These are phyloP conservation scores for Anomalospiza imberbis DNA, from an alignment of 2,797 vertebrate genomes.

Conservation along the genomic window DNA sequence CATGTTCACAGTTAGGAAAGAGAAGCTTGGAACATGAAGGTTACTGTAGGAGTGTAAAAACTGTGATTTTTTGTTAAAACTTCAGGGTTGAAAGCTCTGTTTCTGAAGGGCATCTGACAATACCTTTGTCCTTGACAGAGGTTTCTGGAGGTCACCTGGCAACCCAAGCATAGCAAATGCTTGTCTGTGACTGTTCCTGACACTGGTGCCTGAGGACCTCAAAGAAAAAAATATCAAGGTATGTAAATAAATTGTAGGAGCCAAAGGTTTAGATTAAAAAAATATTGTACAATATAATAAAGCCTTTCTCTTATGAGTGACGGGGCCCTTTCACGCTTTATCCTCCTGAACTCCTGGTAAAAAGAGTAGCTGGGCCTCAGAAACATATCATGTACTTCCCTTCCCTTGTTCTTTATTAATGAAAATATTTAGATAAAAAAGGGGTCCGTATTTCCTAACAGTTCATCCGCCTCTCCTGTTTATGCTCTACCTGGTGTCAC, in stretches of 20 bases:
- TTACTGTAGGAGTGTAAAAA: background rate
- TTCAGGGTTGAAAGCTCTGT: background rate
- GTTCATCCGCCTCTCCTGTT: constrained; percentile 66
- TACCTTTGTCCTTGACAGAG: background rate
- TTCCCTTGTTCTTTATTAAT: constrained; percentile 46
- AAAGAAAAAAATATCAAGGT: constrained; percentile 28
- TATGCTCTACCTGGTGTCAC: constrained; percentile 70
- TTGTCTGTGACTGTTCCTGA: background rate
- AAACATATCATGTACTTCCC: background rate
- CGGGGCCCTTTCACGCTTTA: background rate
- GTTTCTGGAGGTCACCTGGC: background rate
- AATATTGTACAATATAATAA: background rate
- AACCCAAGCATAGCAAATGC: background rate
- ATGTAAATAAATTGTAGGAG: constrained; percentile 7
- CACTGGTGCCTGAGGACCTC: background rate
- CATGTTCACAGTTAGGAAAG: background rate
- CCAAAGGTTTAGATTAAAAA: background rate
- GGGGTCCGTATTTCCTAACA: constrained; percentile 57
- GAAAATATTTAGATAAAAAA: constrained; percentile 72
- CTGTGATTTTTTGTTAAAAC: background rate
- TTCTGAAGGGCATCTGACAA: background rate
- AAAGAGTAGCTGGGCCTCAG: background rate
- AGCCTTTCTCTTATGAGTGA: background rate
- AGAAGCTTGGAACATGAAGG: background rate
- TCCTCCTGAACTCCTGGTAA: background rate